Evolutionary conservation across 2,113 vertebrate genomes (phyloP).

Genomic region (Peromyscus maniculatus): DNA sequence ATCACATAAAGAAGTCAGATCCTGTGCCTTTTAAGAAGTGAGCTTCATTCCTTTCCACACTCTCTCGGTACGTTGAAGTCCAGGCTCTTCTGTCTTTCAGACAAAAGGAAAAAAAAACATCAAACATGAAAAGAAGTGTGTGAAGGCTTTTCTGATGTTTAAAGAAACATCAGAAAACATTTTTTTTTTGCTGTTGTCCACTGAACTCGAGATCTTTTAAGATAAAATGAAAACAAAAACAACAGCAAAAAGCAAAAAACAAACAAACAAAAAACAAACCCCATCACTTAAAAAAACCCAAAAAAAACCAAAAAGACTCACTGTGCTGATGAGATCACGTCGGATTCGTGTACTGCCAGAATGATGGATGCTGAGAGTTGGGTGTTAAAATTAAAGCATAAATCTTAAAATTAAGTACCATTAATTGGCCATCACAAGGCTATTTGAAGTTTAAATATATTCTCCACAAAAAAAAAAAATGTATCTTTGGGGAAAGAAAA

Average conservation of each 20-base stretch:
- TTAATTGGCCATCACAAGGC: not conserved
- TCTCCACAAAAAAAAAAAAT: constrained; percentile 26
- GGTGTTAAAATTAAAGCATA: constrained; percentile 14
- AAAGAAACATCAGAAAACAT: not conserved
- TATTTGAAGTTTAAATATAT: constrained; percentile 65
- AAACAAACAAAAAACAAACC: no score
- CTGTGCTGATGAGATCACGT: not conserved
- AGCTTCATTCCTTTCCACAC: not conserved
- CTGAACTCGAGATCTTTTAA: not conserved
- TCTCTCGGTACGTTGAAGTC: constrained; percentile 36
- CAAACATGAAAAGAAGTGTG: constrained; percentile 56
- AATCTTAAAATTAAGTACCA: constrained; percentile 61
- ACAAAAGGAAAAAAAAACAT: constrained; percentile 51
- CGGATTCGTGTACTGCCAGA: constrained; percentile 1
- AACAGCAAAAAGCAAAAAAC: not conserved
- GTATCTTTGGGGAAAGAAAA: constrained; percentile 46
- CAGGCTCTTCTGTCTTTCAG: constrained; percentile 48
- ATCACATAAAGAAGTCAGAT: constrained; percentile 29
- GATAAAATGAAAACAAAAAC: not conserved
- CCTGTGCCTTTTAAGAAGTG: constrained; percentile 39
- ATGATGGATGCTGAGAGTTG: constrained; percentile 17
- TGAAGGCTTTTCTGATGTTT: constrained; percentile 15
- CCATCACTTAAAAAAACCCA: not conserved
- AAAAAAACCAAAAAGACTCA: not conserved
- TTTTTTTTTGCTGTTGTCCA: not conserved